Evolutionary conservation across 1,140 invertebrate species (phyloP).

Genomic region (Dendroctonus valens): DNA sequence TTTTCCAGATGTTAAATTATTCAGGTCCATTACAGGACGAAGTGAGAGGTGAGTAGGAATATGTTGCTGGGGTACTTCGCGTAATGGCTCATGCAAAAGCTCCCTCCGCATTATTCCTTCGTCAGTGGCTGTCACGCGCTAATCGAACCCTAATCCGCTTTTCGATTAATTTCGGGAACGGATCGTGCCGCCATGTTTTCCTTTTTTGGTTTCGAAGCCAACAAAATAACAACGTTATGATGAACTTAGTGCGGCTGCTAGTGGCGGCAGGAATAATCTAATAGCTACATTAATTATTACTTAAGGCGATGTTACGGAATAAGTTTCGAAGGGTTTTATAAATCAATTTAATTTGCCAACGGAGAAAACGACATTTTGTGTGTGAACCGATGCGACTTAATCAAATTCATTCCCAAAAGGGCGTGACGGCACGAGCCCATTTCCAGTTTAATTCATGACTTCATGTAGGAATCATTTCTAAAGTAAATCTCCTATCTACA

Average conservation of each 20-base stretch:
- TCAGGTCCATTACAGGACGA: too few relatives aligned
- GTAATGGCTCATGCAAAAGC: conserved; percentile 20
- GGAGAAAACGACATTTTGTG: not conserved
- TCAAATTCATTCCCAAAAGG: too few relatives aligned
- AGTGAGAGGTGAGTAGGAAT: too few relatives aligned
- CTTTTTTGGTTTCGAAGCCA: conserved; percentile 25
- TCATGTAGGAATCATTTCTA: too few relatives aligned
- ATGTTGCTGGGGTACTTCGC: conserved; percentile 1
- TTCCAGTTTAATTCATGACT: too few relatives aligned
- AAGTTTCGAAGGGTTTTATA: conserved; percentile 7
- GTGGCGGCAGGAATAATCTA: conserved; percentile 17
- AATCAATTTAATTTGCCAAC: conserved; percentile 11
- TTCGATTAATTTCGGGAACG: conserved; percentile 29
- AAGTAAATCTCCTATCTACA: too few relatives aligned
- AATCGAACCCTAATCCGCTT: conserved; percentile 30
- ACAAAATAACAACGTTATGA: conserved; percentile 23
- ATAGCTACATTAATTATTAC: conserved; percentile 25
- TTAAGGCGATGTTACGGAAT: conserved; percentile 19
- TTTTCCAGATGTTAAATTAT: too few relatives aligned
- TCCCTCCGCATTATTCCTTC: conserved; percentile 25
- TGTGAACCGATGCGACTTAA: too few relatives aligned
- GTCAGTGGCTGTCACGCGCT: conserved; percentile 28
- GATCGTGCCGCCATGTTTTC: conserved; percentile 27
- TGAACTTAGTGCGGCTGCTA: conserved; percentile 11
- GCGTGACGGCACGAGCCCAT: too few relatives aligned